Base-by-base conservation (phyloP, 2,888 invertebrate species). In the Noctuana brunneofusca region DNA sequence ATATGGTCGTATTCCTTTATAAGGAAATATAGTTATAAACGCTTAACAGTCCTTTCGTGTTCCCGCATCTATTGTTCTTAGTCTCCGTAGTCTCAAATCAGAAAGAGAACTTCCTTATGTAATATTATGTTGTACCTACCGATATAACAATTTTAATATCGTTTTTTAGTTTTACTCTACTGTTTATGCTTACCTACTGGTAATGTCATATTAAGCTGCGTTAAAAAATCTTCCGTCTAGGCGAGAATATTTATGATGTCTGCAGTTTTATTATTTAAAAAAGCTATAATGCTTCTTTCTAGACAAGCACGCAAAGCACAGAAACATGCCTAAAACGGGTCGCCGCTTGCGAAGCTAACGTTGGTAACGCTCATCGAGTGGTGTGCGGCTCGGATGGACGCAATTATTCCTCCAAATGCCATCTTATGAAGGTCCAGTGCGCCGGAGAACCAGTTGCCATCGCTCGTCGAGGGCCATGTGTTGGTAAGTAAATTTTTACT, bases 381-480 rank as follows among this genome's bases (percentile, higher is more conserved):
- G 94, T 96, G 48, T 97, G 96, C 80, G 96, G 96, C 48, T 94
- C 95, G 24, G 96, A 98, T 80, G 96, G 96, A 14, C 92, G 95
- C 68, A 97, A 97, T 24, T 98, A 98, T 88, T 92, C 94, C 48
- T 95, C 95, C 66, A 93, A 95, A 68, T 98, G 98, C 80, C 95
- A 95, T 70, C 92, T 97, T 68, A 92, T 95, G 75, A 92, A 94
- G 69, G 95, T 94, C 24, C 95, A 96, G 78, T 98, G 98, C 79
- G 92, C 93, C 69, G 95, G 95, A n/a, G 92, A 93, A 73, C 93
- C 94, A 63, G 93, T 97, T 52, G 93, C 94, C 59, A 88, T 97
- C 63, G 95, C 94, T 69, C 95, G 95, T 78, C 93, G 93, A 66
- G 96, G 96, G 54, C 93, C 94, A 41, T 97, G 97, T 79, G 92